These are phyloP conservation scores for Etheostoma spectabile DNA, from an alignment of 2,113 vertebrate species.

Conservation along the genomic window DNA sequence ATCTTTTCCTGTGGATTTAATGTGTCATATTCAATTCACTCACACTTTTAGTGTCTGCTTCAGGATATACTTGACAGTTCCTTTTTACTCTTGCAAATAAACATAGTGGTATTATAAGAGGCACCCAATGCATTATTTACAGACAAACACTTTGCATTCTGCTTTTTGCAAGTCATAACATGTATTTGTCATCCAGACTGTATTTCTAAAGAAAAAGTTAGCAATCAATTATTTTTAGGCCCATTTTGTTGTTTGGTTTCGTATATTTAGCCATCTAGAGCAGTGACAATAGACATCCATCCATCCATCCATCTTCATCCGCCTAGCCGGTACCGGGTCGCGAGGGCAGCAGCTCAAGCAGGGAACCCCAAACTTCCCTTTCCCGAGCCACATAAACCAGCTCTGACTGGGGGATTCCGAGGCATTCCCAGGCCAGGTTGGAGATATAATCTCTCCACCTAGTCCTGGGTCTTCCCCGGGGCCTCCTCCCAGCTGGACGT, in stretches of 20 bases:
- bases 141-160: not conserved
- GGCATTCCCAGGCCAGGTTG: too few relatives aligned
- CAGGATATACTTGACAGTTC: slow-evolving; percentile 28
- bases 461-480: too few relatives aligned
- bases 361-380: too few relatives aligned
- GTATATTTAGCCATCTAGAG: not conserved
- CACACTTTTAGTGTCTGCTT: slow-evolving; percentile 37
- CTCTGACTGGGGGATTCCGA: too few relatives aligned
- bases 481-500: too few relatives aligned
- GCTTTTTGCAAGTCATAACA: slow-evolving; percentile 1
- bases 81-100: slow-evolving; percentile 20
- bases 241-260: not conserved
- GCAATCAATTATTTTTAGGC: not conserved
- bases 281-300: not conserved
- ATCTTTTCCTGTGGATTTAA: slow-evolving; percentile 68
- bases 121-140: slow-evolving; percentile 7
- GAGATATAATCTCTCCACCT: too few relatives aligned
- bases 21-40: slow-evolving; percentile 71
- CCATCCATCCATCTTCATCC: too few relatives aligned
- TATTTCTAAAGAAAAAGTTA: not conserved
- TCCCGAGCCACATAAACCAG: too few relatives aligned
- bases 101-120: slow-evolving; percentile 23
- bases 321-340: too few relatives aligned
- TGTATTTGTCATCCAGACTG: not conserved
- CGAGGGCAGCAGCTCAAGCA: too few relatives aligned